Base-by-base conservation (phyloP, 2,888 invertebrate genomes). In the Sepioteuthis lessoniana region DNA sequence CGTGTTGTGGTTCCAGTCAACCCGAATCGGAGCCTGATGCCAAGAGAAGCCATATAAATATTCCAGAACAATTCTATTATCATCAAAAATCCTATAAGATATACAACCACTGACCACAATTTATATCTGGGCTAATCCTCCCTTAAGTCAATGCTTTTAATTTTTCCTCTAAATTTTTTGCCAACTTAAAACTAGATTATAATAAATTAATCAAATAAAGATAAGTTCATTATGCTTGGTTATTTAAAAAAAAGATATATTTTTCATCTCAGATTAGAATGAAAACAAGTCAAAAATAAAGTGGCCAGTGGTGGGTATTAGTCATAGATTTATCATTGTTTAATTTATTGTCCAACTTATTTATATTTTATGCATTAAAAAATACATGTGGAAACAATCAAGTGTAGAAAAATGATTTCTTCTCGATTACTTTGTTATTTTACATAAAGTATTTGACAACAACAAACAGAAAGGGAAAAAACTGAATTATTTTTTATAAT, bases 1-100 rank as follows among this genome's bases (percentile, higher is more conserved):
- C 76, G 76, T 76, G 76, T 76, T n/a, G 76, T 76, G n/a, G 76
- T 76, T 76, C 76, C 76, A 76, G 76, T 76, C 76, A 76, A 76
- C 76, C 76, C 76, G 10, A 76, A 76, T 19, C 76, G 76, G 10
- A 76, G 76, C n/a, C 76, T 76, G 76, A 76, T 76, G 76, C 76
- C 76, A 76, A 76, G 76, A 76, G 76, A 76, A 16, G 76, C 76
- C 16, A 76, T 76, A 76, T 76, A 76, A 35, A 76, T n/a, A n/a
- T n/a, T 16, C n/a, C 76, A n/a, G 16, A 76, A n/a, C 16, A 13
- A 76, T n/a, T 76, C 76, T n/a, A 16, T n/a, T 13, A 2, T n/a
- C 76, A 16, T n/a, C 16, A 35, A 76, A n/a, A 76, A 16, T 35
- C n/a, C n/a, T 76, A 76, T n/a, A 76, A 31, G 60, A 28, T 31